Evolutionary conservation across 2,797 vertebrate genomes (phyloP), one percentile per base, ranked within the genome.

Genomic region (Chromobotia macracanthus): DNA sequence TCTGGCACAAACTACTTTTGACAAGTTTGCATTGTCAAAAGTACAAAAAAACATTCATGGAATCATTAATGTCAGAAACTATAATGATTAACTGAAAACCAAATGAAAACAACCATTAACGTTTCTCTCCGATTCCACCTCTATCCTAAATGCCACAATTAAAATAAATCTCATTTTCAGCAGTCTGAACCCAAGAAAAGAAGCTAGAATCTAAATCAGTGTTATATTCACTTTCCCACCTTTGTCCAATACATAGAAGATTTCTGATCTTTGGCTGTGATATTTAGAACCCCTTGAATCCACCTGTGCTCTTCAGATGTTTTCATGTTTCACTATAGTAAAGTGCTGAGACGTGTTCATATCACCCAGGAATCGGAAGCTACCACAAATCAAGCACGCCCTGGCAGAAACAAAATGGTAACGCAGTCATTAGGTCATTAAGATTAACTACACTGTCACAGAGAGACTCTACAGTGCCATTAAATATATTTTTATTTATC

Each of bases 381-480:
- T 48, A 64, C 44, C 51, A 81, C 80, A 80, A 71, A 78, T 78
- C 80, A 80, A 79, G 64, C 31, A 67, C 70, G 48, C 35, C 58
- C 38, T 23, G 55, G 83, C 68, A 77, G 71, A 80, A 66, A 80
- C 56, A 71, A 80, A 82, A 82, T 44, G 69, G 72, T 61, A 74
- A 77, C 51, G 69, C n/a, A 74, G 51, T 82, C 84, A 80, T 83
- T 71, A 75, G 72, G 73, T 77, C 76, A 69, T 77, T 85, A 82
- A 77, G 80, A 83, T 79, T 75, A 79, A 82, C 81, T 56, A 51
- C 51, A 31, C 72, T 67, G 74, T 76, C 72, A 80, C 55, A 73
- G 56, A 81, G 63, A 74, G 31, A 65, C 81, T 75, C 76, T 55
- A 71, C 76, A 82, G 79, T 18, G 70, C 69, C 76, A 80, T 85